Evolutionary conservation across 2,888 invertebrate genomes (phyloP), one percentile per base, ranked within the genome.

Genomic region (Pantelozetes paolii): DNA sequence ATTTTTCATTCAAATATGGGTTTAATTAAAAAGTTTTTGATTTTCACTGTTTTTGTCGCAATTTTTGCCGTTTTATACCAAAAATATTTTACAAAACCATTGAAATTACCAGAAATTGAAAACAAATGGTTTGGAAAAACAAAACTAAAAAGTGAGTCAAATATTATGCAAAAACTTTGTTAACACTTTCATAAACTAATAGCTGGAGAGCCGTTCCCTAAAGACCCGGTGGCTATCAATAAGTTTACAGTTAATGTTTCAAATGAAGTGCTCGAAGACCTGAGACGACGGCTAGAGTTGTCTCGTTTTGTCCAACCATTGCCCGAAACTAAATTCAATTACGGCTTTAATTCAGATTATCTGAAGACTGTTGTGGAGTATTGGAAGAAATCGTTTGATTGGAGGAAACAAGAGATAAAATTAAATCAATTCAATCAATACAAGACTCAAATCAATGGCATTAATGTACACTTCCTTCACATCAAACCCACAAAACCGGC

Each of bases 341-440:
- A 93, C 80, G 95, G 95, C 1, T 89, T 94, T 81, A 90, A 91
- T 80, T 83, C 88, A 0, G 85, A 87, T 48, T 88, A 88, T 76
- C 82, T 93, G 3, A 83, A 86, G 15, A 85, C 86, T 77, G 84
- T 94, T 9, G 81, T 90, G 0, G 85, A 89, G 59, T 90, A 90
- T 81, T 96, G 96, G 96, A 77, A 77, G 62, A 86, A 85, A 13
- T 87, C 87, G 48, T 94, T 90, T 81, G 86, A 91, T 78, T 91
- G 90, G 89, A 81, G 82, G 32, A 86, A 88, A 71, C 84, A 90
- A 11, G 89, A 91, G 80, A 81, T n/a, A n/a, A n/a, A n/a, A n/a
- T 82, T 94, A n/a, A 93, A 94, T 80, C 84, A 86, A 76, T 89
- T 88, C 78, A 85, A 88, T 0, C 91, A 93, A 76, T 94, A 85